These are phyloP conservation scores for Ceuthmochares aereus DNA, from an alignment of 2,113 vertebrate genomes.

Conservation along the genomic window DNA sequence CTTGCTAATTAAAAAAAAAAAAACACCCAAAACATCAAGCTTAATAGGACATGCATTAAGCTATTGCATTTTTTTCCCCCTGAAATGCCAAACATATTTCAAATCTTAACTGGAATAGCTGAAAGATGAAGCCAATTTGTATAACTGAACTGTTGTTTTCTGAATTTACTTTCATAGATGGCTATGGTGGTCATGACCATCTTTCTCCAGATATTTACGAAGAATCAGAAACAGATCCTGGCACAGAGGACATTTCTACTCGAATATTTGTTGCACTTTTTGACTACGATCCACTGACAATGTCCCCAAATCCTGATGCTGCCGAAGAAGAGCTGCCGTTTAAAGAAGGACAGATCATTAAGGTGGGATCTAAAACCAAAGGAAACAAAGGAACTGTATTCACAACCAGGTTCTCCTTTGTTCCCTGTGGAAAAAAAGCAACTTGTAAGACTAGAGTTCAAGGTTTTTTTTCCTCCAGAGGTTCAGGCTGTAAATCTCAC, in stretches of 20 bases:
- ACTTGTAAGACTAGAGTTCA: neutral
- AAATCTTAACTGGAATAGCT: neutral
- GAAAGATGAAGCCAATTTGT: neutral
- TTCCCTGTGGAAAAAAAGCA: neutral
- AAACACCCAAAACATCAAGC: neutral
- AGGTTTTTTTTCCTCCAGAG: neutral
- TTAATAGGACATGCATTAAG: neutral
- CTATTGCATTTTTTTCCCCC: neutral
- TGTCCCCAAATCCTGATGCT: conserved; percentile 97
- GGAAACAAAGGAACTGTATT: accelerated
- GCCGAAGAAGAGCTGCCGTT: conserved; percentile 95
- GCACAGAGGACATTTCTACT: conserved; percentile 81
- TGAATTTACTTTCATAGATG: conserved; percentile 77
- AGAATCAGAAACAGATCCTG: conserved; percentile 85
- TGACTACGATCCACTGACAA: conserved; percentile 94
- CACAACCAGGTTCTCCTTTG: neutral
- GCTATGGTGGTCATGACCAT: conserved; percentile 81
- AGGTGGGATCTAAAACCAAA: conserved; percentile 74
- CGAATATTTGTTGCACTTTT: conserved; percentile 96
- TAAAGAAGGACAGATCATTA: conserved; percentile 97
- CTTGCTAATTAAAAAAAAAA: neutral
- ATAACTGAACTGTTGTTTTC: neutral
- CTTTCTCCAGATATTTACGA: conserved; percentile 90
- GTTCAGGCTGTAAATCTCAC: neutral
- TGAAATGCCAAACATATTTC: neutral